Base-by-base conservation (phyloP, 2,888 invertebrate species). In the Aporophyla nigra region DNA sequence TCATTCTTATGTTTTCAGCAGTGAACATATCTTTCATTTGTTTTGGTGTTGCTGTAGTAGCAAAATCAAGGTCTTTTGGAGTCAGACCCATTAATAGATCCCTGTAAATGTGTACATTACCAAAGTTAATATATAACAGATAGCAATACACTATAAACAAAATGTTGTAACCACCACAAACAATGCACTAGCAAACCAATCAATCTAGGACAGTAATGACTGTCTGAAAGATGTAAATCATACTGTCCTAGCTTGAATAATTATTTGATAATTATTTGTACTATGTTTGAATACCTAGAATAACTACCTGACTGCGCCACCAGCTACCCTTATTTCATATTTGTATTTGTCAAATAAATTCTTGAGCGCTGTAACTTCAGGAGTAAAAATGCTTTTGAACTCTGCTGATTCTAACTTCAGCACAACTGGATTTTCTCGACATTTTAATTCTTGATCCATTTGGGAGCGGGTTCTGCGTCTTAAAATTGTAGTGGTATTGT, bases 11-110 rank as follows among this genome's bases (percentile, higher is more conserved):
- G 71, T 97, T 97, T 95, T 99, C 99, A 67, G 97, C 95, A 10
- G 96, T 97, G 91, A 99, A 99, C 98, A 99, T 99, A 56, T 98
- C 97, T 92, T 99, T 99, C 99, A 99, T 99, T 96, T 99, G 97
- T 24, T 98, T 97, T 0, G 99, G 99, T 0, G 99, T 99, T 14
- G 99, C 99, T 24, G 98, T 98, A 10, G 99, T 99, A 0, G 99
- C 99, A 97, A 99, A 99, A 95, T 99, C 99, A 69, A 99, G 96
- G 95, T 99, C 99, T 91, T 98, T 98, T 1, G 99, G 99, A 85
- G 96, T 95, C 70, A 97, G 97, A 7, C 97, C 97, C 97, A 98
- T 97, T n/a, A 99, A 92, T 51, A 99, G 96, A 93, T 99, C 99
- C 84, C 99, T 97, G 86, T 21, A 59, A 74, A 43, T 53, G 5